Evolutionary conservation across 2,113 vertebrate genomes (phyloP).

Genomic region (Bostrychus sinensis): DNA sequence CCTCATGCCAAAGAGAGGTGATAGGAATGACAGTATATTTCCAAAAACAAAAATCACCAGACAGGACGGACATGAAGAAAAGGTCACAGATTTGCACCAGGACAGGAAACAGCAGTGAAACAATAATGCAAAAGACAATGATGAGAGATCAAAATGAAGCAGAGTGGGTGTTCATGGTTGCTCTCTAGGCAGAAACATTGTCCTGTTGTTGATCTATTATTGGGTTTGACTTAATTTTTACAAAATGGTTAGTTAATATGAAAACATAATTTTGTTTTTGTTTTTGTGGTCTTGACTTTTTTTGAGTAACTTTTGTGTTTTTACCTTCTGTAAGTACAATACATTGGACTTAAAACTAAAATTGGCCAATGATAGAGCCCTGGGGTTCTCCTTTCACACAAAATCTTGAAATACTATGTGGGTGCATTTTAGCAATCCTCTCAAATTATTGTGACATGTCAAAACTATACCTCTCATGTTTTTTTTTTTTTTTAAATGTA

Average conservation of each 20-base stretch:
- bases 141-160: conserved; percentile 30
- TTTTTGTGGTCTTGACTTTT: neutral
- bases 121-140: conserved; percentile 22
- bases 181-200: too few relatives aligned
- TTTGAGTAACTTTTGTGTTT: neutral
- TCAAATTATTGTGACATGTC: neutral
- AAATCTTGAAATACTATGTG: neutral
- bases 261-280: neutral
- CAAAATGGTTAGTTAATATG: conserved; percentile 35
- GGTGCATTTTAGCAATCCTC: neutral
- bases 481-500: neutral
- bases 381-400: neutral
- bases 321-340: too few relatives aligned
- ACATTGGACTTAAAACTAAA: neutral
- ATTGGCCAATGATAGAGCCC: neutral
- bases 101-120: conserved; percentile 53
- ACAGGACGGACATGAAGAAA: conserved; percentile 65
- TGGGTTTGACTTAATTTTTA: conserved; percentile 36
- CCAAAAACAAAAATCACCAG: conserved; percentile 50
- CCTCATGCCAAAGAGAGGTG: conserved; percentile 42
- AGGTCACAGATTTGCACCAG: conserved; percentile 43
- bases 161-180: conserved; percentile 29
- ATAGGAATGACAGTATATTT: conserved; percentile 36
- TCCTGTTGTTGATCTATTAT: conserved; percentile 30
- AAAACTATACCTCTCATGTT: neutral